A percentile compares a stretch with the other conserved stretches of the same genome.
Conservation (phyloP, 2,113 vertebrate genomes). For the Lepus timidus region DNA sequence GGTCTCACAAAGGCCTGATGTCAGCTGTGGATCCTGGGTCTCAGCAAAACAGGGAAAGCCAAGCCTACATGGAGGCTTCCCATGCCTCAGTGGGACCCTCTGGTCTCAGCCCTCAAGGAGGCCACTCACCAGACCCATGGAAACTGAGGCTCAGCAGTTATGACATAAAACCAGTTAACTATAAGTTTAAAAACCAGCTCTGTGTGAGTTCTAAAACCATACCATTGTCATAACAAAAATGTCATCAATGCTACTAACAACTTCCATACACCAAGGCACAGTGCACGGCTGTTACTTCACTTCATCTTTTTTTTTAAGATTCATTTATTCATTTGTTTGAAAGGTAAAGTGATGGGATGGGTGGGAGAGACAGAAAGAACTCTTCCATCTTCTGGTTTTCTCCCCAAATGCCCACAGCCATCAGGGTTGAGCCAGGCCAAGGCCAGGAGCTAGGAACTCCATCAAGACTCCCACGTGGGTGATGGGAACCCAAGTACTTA, state of each 20-base stretch:
- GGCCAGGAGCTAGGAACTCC: too few species aligned
- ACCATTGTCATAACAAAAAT: neutral
- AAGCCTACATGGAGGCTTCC: neutral
- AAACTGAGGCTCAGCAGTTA: slow-evolving; percentile 3
- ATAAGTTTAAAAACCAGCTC: neutral
- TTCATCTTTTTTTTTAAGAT: neutral
- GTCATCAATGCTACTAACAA: too few species aligned
- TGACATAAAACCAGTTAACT: neutral
- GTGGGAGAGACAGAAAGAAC: too few species aligned
- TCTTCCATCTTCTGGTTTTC: too few species aligned
- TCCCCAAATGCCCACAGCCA: too few species aligned
- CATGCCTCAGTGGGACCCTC: neutral
- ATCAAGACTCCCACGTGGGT: too few species aligned
- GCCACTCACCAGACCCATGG: neutral
- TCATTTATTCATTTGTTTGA: too few species aligned
- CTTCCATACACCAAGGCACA: neutral
- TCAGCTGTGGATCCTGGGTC: neutral
- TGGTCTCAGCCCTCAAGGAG: neutral
- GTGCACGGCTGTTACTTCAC: rapidly evolving
- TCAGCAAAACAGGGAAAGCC: neutral
- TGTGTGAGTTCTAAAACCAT: neutral
- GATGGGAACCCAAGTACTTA: too few species aligned
- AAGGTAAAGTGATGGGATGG: too few species aligned
- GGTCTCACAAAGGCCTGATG: neutral
- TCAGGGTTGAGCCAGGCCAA: too few species aligned